Percentiles rank a stretch among this genome's conserved stretches.
phyloP scores from a whole-genome alignment of 2,797 vertebrate genomes.

The Enteromius thamalakanensis region DNA sequence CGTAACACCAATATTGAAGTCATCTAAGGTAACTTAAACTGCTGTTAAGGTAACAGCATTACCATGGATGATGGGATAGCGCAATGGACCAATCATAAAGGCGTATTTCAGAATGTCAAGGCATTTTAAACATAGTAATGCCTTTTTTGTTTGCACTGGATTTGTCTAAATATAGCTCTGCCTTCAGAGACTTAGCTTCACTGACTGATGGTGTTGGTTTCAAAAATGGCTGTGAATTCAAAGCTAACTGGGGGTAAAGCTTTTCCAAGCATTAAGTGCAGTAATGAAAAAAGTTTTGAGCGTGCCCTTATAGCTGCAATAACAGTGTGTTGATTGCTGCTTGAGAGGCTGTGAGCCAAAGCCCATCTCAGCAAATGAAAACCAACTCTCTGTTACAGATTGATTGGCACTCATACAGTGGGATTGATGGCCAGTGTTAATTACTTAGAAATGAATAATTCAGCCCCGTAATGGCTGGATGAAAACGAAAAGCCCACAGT shows the following conservation, averaged over 20 bases:
- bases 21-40: not conserved
- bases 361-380: constrained; percentile 48
- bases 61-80: not conserved
- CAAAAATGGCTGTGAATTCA: constrained; percentile 20
- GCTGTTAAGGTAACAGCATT: not conserved
- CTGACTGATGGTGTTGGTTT: not conserved
- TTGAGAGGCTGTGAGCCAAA: constrained; percentile 53
- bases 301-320: constrained; percentile 43
- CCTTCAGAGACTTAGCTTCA: not conserved
- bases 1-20: not conserved
- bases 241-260: constrained; percentile 29
- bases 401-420: constrained; percentile 62
- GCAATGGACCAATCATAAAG: not conserved
- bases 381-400: constrained; percentile 54
- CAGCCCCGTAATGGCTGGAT: constrained; percentile 70
- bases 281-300: constrained; percentile 52
- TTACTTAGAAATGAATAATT: constrained; percentile 79
- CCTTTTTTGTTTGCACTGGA: not conserved
- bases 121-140: not conserved
- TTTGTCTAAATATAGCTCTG: not conserved
- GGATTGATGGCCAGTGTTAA: constrained; percentile 70
- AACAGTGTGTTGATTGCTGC: constrained; percentile 55
- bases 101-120: not conserved
- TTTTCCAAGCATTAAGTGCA: constrained; percentile 37
- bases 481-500: constrained; percentile 74